Evolutionary conservation across 2,113 vertebrate genomes (phyloP).

Genomic region (Xyliphius kryptos): DNA sequence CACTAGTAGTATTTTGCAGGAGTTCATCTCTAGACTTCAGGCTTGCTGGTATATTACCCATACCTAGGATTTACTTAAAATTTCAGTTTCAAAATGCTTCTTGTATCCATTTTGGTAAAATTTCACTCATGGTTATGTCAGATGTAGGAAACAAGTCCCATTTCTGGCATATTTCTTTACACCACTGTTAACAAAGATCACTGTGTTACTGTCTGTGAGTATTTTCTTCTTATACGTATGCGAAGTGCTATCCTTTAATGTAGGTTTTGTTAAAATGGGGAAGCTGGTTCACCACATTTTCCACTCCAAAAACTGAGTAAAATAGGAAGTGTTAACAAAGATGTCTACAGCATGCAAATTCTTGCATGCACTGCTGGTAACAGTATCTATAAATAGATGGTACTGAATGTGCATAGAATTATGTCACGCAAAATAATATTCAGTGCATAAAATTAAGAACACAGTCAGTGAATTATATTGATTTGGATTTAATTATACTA

Average conservation of each 20-base stretch:
- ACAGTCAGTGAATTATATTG: too few relatives aligned
- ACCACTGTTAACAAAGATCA: background rate
- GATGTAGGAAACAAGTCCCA: background rate
- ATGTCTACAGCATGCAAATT: conserved; percentile 30
- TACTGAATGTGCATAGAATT: too few relatives aligned
- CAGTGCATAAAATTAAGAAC: too few relatives aligned
- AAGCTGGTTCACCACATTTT: conserved; percentile 46
- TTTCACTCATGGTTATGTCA: background rate
- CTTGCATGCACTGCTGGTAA: conserved; percentile 1
- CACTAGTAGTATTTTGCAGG: conserved; percentile 3
- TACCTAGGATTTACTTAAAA: background rate
- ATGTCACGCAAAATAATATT: too few relatives aligned
- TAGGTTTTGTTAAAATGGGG: conserved; percentile 27
- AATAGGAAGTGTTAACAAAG: conserved; percentile 40
- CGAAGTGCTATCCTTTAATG: background rate
- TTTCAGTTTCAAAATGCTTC: background rate
- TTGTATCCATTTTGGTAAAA: background rate
- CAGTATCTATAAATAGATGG: conserved; percentile 21
- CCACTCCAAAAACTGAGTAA: conserved; percentile 33
- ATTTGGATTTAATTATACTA: too few relatives aligned
- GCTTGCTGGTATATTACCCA: conserved; percentile 28
- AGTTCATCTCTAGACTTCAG: conserved; percentile 14
- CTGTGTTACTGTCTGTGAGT: background rate
- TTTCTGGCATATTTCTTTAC: background rate
- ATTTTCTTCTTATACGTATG: conserved; percentile 16